Percentiles rank a stretch among this genome's conserved stretches.
Evolutionary conservation across 1,140 invertebrate species (phyloP).

Genomic region (Trachymyrmex cornetzi): DNA sequence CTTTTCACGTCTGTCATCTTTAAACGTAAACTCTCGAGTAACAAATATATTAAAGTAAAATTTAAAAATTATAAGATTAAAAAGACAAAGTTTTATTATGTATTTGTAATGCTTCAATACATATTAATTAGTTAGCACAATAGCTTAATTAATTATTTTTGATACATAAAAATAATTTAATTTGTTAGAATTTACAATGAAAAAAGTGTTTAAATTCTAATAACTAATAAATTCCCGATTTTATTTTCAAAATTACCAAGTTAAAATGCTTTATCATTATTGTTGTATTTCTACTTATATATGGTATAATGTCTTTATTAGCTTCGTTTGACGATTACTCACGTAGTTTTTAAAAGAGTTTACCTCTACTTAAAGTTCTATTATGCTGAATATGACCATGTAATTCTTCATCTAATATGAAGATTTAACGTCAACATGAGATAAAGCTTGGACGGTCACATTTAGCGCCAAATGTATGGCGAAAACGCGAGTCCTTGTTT

Average conservation of each 20-base stretch:
- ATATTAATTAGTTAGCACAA: too few species aligned
- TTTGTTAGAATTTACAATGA: neutral
- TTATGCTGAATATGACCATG: neutral
- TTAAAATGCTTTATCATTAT: neutral
- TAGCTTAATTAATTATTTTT: neutral
- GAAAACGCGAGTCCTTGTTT: constrained; percentile 28
- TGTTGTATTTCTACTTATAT: neutral
- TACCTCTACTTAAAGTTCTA: neutral
- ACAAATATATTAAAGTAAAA: constrained; percentile 5
- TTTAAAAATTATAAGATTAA: neutral
- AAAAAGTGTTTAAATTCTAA: neutral
- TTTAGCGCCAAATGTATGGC: neutral
- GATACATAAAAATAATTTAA: neutral
- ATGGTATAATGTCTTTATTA: neutral
- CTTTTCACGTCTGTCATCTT: neutral
- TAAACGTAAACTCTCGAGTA: neutral
- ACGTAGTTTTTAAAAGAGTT: neutral
- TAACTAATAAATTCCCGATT: neutral
- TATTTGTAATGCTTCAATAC: neutral
- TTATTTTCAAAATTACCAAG: neutral
- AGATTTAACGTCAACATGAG: constrained; percentile 27
- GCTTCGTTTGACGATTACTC: neutral
- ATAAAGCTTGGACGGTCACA: neutral
- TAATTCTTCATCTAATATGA: constrained; percentile 32
- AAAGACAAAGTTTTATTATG: neutral